Evolutionary conservation across 1,140 invertebrate species (phyloP), one percentile per base, ranked within the genome.

Genomic region (Arctopsyche grandis): DNA sequence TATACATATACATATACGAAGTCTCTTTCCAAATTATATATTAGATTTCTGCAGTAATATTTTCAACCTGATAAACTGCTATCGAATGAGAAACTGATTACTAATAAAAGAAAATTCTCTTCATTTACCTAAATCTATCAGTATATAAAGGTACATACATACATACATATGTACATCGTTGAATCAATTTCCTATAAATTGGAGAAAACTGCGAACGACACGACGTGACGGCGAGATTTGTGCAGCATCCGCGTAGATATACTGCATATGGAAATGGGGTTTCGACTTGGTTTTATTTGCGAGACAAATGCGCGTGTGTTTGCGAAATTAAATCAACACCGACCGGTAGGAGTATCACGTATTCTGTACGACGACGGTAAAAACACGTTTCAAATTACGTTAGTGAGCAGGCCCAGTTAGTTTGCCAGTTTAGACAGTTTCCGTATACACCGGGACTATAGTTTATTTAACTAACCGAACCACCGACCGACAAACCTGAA

Each of bases 361-460:
- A 60, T 60, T 60, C 19, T 16, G 56, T 16, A 60, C 56, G 21
- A 60, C 56, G 56, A 60, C 21, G 56, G 56, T 21, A 60, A 60
- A 60, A 60, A 60, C 56, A 60, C 56, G 56, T 60, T 60, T 60
- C 56, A 69, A 38, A 69, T 69, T 69, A 69, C 66, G 66, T 69
- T 69, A 38, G 66, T 24, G 16, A 38, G 29, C 29, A 38, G 29
- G 29, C 7, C 56, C n/a, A 60, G 56, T 60, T 60, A 60, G 56
- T 60, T 60, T 60, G 16, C 56, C 16, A 21, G 16, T 60, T 52
- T 60, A 60, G 56, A 60, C 56, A 60, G 56, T 60, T 60, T 7
- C 56, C 9, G 21, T 38, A 60, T 21, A 21, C 16, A 12, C 48
- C 3, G 12, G 56, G 19, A 60, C 66, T 9, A 69, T 24, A 24